phyloP scores from a whole-genome alignment of 2,888 invertebrate genomes.

The Mimachlamys varia region DNA sequence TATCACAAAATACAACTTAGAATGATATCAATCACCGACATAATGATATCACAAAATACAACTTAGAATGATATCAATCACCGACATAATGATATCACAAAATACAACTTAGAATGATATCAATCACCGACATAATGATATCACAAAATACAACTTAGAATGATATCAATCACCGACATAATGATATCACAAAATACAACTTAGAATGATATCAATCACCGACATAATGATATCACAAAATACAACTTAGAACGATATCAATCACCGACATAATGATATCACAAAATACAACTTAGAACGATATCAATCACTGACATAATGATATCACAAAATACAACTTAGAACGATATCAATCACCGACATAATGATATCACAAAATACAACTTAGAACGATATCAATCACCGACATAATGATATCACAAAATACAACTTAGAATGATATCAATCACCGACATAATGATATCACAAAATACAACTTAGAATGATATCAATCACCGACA shows the following conservation, averaged over 20 bases:
- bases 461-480: constrained; percentile 38
- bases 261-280: not conserved
- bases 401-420: not conserved
- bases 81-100: not conserved
- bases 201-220: not conserved
- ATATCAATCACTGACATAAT: not conserved
- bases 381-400: not conserved
- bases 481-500: not conserved
- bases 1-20: constrained; percentile 38
- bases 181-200: constrained; percentile 33
- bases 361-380: constrained; percentile 29
- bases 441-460: not conserved
- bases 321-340: constrained; percentile 36
- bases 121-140: not conserved
- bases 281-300: constrained; percentile 38
- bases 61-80: not conserved
- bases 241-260: constrained; percentile 36
- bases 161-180: not conserved
- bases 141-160: constrained; percentile 39
- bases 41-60: constrained; percentile 32
- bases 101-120: constrained; percentile 38
- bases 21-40: not conserved
- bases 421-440: constrained; percentile 39
- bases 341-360: not conserved
- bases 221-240: not conserved